phyloP scores from a whole-genome alignment of 2,113 vertebrate genomes.

The Sceloporus undulatus region DNA sequence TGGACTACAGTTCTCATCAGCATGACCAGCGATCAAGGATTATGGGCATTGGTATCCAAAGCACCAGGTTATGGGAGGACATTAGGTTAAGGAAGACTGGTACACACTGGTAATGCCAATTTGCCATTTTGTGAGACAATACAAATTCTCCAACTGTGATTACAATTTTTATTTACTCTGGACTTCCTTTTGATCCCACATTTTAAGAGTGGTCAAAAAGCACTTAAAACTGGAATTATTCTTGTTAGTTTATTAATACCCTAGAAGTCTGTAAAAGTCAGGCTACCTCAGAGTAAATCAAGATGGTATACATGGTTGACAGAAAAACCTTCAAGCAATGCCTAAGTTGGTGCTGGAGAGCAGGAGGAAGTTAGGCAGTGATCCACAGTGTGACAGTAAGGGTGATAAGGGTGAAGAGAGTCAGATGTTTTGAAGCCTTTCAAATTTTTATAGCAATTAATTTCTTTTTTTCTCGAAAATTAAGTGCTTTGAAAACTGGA shows the following conservation, averaged over 20 bases:
- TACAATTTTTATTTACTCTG: constrained; percentile 4
- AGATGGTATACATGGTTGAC: background rate
- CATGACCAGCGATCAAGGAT: background rate
- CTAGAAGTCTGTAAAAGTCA: background rate
- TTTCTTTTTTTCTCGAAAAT: background rate
- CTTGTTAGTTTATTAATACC: background rate
- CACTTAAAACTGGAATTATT: background rate
- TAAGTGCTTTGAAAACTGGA: background rate
- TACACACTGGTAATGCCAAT: too few relatives aligned
- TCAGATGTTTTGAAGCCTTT: background rate
- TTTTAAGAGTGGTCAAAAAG: background rate
- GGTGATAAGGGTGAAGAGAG: background rate
- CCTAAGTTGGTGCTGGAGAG: background rate
- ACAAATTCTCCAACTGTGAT: background rate
- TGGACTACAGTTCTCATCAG: background rate
- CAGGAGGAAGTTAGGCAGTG: background rate
- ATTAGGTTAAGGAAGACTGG: background rate
- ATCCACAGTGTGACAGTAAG: background rate
- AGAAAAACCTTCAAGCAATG: background rate
- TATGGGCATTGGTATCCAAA: background rate
- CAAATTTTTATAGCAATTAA: background rate
- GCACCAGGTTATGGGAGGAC: background rate
- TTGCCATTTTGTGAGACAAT: background rate
- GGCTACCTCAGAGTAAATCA: background rate
- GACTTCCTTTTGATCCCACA: background rate